Evolutionary conservation across 2,797 vertebrate genomes (phyloP).

Genomic region (Tympanoctomys barrerae): DNA sequence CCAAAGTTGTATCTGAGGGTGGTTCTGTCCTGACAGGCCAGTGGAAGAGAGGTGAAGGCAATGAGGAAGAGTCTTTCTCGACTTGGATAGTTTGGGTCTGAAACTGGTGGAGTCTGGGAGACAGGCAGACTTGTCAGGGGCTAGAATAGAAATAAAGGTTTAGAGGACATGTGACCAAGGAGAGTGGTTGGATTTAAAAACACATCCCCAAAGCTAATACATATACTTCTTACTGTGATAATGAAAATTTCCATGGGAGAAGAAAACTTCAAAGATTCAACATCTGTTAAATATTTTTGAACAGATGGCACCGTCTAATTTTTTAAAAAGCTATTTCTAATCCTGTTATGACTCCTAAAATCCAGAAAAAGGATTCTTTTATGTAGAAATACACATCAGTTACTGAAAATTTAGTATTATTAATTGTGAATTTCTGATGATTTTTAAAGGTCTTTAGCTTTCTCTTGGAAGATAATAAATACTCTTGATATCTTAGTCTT

Average conservation of each 20-base stretch:
- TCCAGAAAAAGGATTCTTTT: conserved; percentile 15
- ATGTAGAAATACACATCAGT: background rate
- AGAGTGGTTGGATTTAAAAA: conserved; percentile 17
- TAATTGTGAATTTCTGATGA: conserved; percentile 14
- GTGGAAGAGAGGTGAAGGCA: background rate
- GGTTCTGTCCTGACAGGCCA: background rate
- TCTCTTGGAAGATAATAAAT: conserved; percentile 5
- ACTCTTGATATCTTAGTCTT: background rate
- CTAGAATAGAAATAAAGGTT: background rate
- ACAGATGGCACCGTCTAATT: conserved; percentile 24
- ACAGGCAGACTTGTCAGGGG: background rate
- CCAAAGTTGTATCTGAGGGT: background rate
- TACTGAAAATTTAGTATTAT: conserved; percentile 23
- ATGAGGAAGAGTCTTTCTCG: background rate
- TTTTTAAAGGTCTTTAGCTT: conserved; percentile 7
- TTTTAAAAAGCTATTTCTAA: conserved; percentile 35
- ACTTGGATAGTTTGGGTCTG: background rate
- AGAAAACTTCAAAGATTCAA: conserved; percentile 41
- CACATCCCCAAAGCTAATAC: background rate
- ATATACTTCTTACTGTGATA: background rate
- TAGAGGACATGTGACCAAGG: background rate
- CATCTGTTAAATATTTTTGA: conserved; percentile 24
- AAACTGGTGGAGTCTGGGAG: background rate
- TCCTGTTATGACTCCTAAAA: conserved; percentile 12
- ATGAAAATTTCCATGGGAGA: conserved; percentile 15